Evolutionary conservation across 2,113 vertebrate species (phyloP), one percentile per base, ranked within the genome.

Genomic region (Oreochromis niloticus): DNA sequence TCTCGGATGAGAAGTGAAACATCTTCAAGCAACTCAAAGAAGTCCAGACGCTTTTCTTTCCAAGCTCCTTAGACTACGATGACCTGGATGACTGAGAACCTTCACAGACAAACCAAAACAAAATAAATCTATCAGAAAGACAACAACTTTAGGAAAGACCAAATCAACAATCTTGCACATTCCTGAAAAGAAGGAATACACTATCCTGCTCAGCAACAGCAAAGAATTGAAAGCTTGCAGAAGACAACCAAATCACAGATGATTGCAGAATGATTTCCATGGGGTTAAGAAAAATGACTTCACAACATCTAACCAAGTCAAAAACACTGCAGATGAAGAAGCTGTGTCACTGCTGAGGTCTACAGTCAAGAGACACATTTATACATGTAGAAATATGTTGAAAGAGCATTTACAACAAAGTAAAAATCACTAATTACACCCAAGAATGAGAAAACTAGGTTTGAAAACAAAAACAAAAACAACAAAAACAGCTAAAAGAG

Each of bases 291-390:
- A 43, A 43, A 43, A 43, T 13, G 36, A 71, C 66, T 71, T 71
- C 3, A 71, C 39, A 24, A 71, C 66, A 27, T 27, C 39, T 71
- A 71, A 43, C 66, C n/a, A 71, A 71, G 66, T 71, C 39, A 71
- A 27, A 41, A 71, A 43, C 39, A 43, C 22, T 43, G 3, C n/a
- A 24, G n/a, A 16, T 24, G 39, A 71, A 43, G 66, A 24, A 14
- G 39, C n/a, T 24, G 12, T 43, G 12, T 24, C 39, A 43, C 66
- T 43, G 66, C 39, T 14, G 12, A 71, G 7, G 66, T 24, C 66
- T 71, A 71, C 5, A 71, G n/a, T 43, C 39, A 71, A 24, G 39
- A 71, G 66, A 71, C 36, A 22, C n/a, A 41, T 43, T 2, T 14
- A 7, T 16, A 9, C 7, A 43, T 71, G 66, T 71, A 71, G 36